Conservation (phyloP, 2,888 invertebrate species). For the Mactromeris polynyma region DNA sequence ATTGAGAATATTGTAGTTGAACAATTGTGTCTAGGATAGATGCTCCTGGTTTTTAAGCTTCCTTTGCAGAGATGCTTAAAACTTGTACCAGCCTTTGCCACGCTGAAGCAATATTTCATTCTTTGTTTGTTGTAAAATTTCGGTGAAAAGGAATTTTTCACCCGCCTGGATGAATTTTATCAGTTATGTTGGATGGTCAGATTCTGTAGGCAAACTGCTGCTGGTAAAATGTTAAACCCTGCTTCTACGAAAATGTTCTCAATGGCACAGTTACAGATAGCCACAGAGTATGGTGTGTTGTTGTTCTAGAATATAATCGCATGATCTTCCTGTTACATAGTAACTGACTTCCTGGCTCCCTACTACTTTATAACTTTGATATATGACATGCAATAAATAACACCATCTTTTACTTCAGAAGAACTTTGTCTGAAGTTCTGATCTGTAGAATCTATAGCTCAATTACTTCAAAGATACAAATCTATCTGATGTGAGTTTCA, state of each 20-base stretch:
- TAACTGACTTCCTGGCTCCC: constrained; percentile 1
- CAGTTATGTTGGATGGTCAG: too few relatives aligned
- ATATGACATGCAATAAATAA: background rate
- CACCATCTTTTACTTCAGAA: background rate
- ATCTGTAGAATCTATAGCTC: background rate
- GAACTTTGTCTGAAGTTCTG: background rate
- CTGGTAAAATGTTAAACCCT: background rate
- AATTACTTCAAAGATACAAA: constrained; percentile 9
- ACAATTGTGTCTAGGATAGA: too few relatives aligned
- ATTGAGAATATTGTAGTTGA: too few relatives aligned
- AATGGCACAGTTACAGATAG: background rate
- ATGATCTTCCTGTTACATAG: background rate
- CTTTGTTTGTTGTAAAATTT: too few relatives aligned
- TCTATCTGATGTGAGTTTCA: background rate
- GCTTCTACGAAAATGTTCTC: background rate
- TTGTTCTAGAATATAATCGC: background rate
- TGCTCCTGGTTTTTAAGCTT: too few relatives aligned
- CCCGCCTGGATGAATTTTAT: too few relatives aligned
- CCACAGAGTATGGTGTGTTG: background rate
- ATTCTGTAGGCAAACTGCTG: too few relatives aligned
- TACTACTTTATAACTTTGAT: constrained; percentile 3
- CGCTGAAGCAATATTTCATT: too few relatives aligned
- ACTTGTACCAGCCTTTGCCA: too few relatives aligned
- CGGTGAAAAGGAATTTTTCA: too few relatives aligned
- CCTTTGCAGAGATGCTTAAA: too few relatives aligned